These are phyloP conservation scores for Homalodisca vitripennis DNA, from an alignment of 1,140 invertebrate genomes.

Conservation along the genomic window DNA sequence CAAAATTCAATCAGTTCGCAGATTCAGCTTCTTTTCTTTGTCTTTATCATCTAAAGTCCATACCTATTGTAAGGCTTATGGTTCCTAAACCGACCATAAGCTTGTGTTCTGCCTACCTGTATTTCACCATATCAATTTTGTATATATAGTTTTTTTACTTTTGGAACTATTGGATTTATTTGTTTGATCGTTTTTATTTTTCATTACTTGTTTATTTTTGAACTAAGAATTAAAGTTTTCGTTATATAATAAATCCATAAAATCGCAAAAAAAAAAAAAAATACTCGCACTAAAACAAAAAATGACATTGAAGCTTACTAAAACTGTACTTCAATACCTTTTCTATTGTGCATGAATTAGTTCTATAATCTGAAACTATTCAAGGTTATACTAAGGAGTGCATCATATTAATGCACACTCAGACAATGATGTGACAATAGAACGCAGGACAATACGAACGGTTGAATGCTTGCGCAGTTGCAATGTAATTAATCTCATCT, in stretches of 20 bases:
- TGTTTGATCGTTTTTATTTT: slow-evolving; percentile 24
- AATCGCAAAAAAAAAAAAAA: too few relatives aligned
- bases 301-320: too few relatives aligned
- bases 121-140: background rate
- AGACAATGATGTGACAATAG: too few relatives aligned
- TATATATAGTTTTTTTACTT: slow-evolving; percentile 18
- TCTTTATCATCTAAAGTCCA: background rate
- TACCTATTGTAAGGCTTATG: background rate
- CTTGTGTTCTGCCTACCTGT: background rate
- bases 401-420: background rate
- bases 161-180: slow-evolving; percentile 1
- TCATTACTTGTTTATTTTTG: slow-evolving; percentile 25
- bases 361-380: background rate
- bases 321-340: too few relatives aligned
- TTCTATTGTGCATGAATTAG: too few relatives aligned
- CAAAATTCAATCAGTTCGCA: background rate
- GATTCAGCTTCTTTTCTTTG: slow-evolving; percentile 16
- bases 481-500: too few relatives aligned
- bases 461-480: too few relatives aligned
- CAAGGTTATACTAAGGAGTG: background rate
- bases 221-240: slow-evolving; percentile 21
- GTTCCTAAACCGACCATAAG: background rate
- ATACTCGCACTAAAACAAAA: too few relatives aligned
- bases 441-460: too few relatives aligned
- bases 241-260: slow-evolving; percentile 23